phyloP scores from a whole-genome alignment of 2,797 vertebrate species.

The Champsocephalus gunnari region DNA sequence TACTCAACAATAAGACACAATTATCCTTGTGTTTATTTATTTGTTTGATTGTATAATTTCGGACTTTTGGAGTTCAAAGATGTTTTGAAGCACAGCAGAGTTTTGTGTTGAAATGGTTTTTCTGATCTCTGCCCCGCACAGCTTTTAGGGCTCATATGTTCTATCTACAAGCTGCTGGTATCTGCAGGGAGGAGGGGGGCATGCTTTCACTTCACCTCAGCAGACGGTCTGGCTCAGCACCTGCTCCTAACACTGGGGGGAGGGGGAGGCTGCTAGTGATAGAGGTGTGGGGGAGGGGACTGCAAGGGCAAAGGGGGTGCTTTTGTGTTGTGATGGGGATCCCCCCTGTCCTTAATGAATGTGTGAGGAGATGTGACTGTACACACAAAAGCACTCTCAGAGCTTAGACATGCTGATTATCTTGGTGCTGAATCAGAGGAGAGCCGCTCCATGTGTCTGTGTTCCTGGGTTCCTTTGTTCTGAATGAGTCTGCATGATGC shows the following conservation, averaged over 20 bases:
- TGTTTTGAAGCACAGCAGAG: not conserved
- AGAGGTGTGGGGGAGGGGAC: conserved; percentile 23
- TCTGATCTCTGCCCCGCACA: not conserved
- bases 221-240: conserved; percentile 68
- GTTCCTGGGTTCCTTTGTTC: too few relatives aligned
- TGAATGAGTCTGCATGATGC: too few relatives aligned
- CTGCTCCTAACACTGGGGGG: conserved; percentile 67
- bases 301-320: conserved; percentile 12
- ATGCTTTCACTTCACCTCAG: conserved; percentile 56
- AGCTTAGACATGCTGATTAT: conserved; percentile 70
- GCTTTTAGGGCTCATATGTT: not conserved
- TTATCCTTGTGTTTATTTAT: too few relatives aligned
- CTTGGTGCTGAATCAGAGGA: not conserved
- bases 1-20: too few relatives aligned
- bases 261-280: conserved; percentile 6
- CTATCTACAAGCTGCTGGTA: not conserved
- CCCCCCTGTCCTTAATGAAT: conserved; percentile 15
- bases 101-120: not conserved
- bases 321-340: conserved; percentile 62
- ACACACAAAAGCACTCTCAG: conserved; percentile 45
- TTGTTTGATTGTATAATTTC: too few relatives aligned
- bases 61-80: too few relatives aligned
- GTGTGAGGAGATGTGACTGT: conserved; percentile 35
- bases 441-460: not conserved
- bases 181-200: not conserved